These are phyloP conservation scores for Liasis olivaceus DNA, from an alignment of 2,797 vertebrate genomes.

Conservation along the genomic window DNA sequence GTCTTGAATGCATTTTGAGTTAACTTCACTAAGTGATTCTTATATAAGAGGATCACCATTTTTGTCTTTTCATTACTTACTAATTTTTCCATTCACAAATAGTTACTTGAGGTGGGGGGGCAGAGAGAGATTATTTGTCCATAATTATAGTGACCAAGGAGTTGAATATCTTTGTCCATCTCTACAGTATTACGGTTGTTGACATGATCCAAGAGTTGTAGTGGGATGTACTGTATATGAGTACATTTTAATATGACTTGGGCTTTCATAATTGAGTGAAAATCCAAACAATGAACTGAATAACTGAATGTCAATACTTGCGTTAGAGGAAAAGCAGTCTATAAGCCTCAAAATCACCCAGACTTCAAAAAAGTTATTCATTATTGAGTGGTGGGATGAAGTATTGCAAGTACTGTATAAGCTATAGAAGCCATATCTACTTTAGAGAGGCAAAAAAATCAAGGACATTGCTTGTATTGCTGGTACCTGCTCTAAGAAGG, in stretches of 20 bases:
- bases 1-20: background rate
- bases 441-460: background rate
- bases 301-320: background rate
- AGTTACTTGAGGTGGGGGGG: background rate
- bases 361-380: background rate
- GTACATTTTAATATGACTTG: background rate
- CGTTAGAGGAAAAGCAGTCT: background rate
- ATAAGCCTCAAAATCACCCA: background rate
- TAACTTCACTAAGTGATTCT: background rate
- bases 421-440: background rate
- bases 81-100: background rate
- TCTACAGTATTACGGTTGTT: background rate
- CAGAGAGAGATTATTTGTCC: background rate
- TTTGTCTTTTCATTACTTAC: background rate
- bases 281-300: background rate
- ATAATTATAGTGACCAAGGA: background rate
- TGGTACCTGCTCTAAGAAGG: background rate
- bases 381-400: background rate
- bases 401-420: background rate
- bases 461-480: background rate
- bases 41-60: background rate
- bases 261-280: background rate
- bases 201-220: background rate
- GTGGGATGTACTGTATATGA: background rate
- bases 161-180: background rate